Conservation (phyloP, 2,113 vertebrate genomes). For the Antechinus stuartii region DNA sequence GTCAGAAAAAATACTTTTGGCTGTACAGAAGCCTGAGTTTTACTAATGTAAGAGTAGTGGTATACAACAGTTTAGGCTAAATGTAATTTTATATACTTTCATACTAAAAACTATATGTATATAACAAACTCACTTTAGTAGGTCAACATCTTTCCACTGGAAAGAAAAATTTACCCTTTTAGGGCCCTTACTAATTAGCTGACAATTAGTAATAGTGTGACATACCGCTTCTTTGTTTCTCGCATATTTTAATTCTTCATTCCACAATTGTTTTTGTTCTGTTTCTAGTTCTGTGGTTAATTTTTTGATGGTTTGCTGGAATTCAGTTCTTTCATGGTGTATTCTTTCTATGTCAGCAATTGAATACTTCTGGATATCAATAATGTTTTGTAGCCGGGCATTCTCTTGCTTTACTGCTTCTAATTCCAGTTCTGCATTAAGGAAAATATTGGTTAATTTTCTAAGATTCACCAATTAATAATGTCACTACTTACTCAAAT, state of each 20-base stretch:
- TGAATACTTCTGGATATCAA: conserved; percentile 95
- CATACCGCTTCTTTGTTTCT: conserved; percentile 93
- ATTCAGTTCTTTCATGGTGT: conserved; percentile 93
- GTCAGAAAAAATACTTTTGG: not conserved
- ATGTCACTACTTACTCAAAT: not conserved
- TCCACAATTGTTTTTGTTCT: conserved; percentile 93
- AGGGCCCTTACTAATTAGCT: not conserved
- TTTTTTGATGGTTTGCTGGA: conserved; percentile 91
- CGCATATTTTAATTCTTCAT: conserved; percentile 93
- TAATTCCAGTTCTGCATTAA: conserved; percentile 86
- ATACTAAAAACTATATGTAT: not conserved
- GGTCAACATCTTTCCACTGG: not conserved
- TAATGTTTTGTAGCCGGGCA: conserved; percentile 86
- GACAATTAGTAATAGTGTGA: conserved; percentile 24
- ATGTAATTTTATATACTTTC: not conserved
- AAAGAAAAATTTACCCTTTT: not conserved
- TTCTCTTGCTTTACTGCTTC: conserved; percentile 91
- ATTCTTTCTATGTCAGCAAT: conserved; percentile 95
- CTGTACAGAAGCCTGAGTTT: not conserved
- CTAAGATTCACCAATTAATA: conserved; percentile 42
- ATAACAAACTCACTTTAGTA: not conserved
- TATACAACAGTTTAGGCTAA: not conserved
- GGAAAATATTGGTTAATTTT: conserved; percentile 46
- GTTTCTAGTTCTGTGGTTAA: conserved; percentile 90
- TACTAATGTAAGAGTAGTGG: not conserved